These are phyloP conservation scores for Rhincodon typus DNA, from an alignment of 2,797 vertebrate species.

Conservation along the genomic window DNA sequence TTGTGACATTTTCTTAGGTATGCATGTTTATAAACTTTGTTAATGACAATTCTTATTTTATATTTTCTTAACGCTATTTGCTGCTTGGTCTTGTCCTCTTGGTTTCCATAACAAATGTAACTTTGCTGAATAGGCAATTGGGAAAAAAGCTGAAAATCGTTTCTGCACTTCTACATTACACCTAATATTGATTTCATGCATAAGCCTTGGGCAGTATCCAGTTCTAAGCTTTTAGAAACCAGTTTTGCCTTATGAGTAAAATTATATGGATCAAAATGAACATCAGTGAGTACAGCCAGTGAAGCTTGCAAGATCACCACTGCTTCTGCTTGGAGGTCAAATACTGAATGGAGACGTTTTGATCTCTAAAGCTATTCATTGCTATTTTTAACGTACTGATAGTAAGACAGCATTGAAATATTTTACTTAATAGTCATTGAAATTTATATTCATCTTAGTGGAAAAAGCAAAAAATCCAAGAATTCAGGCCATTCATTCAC, in stretches of 20 bases:
- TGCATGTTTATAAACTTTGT: neutral
- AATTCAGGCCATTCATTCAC: neutral
- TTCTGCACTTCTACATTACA: neutral
- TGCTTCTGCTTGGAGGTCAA: neutral
- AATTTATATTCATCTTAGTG: neutral
- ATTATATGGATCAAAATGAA: neutral
- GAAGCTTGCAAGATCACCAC: neutral
- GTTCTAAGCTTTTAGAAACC: neutral
- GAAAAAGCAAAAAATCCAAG: neutral
- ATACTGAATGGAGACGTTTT: neutral
- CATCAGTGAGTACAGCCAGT: neutral
- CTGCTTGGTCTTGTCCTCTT: neutral
- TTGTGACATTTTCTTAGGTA: neutral
- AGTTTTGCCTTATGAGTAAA: neutral
- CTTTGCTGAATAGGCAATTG: neutral
- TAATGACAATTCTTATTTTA: neutral
- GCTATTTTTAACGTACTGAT: neutral
- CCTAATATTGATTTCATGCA: neutral
- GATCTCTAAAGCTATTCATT: neutral
- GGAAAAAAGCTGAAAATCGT: neutral
- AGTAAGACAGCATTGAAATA: neutral
- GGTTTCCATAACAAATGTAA: neutral
- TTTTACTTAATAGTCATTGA: conserved; percentile 1
- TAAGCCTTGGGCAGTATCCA: neutral
- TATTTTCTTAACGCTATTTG: neutral